A percentile compares a stretch with the other conserved stretches of the same genome.
phyloP scores from a whole-genome alignment of 1,140 invertebrate species.

The Drosophila nasuta region DNA sequence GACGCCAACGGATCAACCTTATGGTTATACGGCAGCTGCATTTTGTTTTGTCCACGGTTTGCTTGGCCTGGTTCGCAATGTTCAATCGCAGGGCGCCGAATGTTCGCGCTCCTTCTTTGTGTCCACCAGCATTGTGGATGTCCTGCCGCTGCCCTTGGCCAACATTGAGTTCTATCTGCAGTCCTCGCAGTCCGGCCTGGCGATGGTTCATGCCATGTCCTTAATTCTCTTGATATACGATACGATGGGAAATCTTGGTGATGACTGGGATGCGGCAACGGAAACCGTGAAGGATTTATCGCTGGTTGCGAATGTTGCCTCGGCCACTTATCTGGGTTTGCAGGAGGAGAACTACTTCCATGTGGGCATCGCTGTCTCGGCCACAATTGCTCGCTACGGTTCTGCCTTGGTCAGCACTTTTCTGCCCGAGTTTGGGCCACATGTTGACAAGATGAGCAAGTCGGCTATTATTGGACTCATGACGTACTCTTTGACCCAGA shows the following conservation, averaged over 20 bases:
- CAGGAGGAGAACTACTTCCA: constrained; percentile 43
- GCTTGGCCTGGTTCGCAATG: constrained; percentile 36
- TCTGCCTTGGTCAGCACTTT: constrained; percentile 17
- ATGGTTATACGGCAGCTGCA: constrained; percentile 60
- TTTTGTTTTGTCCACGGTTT: constrained; percentile 65
- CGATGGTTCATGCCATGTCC: constrained; percentile 56
- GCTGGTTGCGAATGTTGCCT: constrained; percentile 59
- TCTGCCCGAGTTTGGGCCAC: background rate
- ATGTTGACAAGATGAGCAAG: constrained; percentile 36
- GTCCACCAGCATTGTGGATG: constrained; percentile 47
- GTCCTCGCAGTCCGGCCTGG: constrained; percentile 23
- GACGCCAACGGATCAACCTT: constrained; percentile 43
- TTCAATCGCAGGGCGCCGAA: constrained; percentile 19
- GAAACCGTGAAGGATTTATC: constrained; percentile 61
- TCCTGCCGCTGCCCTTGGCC: constrained; percentile 52
- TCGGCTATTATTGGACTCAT: constrained; percentile 53
- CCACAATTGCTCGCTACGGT: constrained; percentile 48
- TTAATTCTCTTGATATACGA: constrained; percentile 66
- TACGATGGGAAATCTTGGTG: constrained; percentile 50
- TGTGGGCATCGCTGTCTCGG: constrained; percentile 33
- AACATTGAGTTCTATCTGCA: constrained; percentile 60
- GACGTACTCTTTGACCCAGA: constrained; percentile 45
- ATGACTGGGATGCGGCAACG: constrained; percentile 50
- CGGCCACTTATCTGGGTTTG: constrained; percentile 47
- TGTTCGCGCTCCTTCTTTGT: constrained; percentile 36